Conservation (phyloP, 2,888 invertebrate species). For the Patella ulyssiponensis region DNA sequence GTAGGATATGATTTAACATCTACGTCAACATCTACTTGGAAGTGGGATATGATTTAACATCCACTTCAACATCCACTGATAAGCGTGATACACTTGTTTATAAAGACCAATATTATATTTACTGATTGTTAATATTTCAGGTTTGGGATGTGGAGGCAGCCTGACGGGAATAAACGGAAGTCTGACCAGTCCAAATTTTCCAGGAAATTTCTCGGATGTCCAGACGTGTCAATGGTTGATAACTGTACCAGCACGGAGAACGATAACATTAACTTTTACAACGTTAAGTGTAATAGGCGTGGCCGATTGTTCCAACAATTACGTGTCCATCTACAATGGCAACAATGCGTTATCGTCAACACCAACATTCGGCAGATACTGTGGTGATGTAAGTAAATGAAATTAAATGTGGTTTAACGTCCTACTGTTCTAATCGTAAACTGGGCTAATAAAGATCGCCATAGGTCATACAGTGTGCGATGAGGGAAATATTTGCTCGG, state of each 20-base stretch:
- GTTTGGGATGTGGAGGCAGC: slow-evolving; percentile 77
- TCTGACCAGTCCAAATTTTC: slow-evolving; percentile 87
- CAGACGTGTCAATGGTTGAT: slow-evolving; percentile 87
- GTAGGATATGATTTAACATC: too few species aligned
- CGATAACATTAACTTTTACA: slow-evolving; percentile 83
- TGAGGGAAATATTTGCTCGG: too few species aligned
- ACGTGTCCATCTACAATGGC: slow-evolving; percentile 52
- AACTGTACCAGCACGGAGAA: slow-evolving; percentile 78
- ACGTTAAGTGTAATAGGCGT: slow-evolving; percentile 43
- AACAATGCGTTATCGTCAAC: slow-evolving; percentile 25
- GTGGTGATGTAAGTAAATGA: slow-evolving; percentile 50
- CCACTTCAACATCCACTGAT: too few species aligned
- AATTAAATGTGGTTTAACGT: neutral
- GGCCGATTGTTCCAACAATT: slow-evolving; percentile 49
- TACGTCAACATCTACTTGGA: too few species aligned
- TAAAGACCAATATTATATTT: too few species aligned
- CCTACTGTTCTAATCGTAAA: too few species aligned
- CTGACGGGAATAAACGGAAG: slow-evolving; percentile 79
- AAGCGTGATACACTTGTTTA: too few species aligned
- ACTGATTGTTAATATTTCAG: slow-evolving; percentile 33
- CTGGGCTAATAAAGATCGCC: too few species aligned
- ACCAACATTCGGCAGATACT: slow-evolving; percentile 46
- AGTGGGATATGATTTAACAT: too few species aligned
- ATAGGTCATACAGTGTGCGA: too few species aligned
- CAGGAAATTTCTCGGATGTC: slow-evolving; percentile 86